A percentile compares a stretch with the other conserved stretches of the same genome.
Evolutionary conservation across 2,888 invertebrate genomes (phyloP).

Genomic region (Cylloceria caligata): DNA sequence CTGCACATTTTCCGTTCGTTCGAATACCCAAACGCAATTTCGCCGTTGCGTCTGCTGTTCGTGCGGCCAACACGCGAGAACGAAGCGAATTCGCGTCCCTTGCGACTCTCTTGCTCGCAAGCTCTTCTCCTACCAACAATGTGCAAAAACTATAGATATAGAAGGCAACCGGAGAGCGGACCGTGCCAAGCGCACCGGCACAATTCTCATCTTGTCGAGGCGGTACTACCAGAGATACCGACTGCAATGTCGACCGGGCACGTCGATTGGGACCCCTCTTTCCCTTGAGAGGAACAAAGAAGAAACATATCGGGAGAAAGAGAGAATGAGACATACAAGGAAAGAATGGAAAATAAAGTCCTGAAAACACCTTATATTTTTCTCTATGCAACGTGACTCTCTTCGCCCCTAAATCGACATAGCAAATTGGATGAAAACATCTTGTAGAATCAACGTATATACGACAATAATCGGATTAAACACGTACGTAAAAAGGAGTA

Average conservation of each 20-base stretch:
- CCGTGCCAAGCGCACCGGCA: constrained; percentile 29
- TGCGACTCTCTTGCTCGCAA: constrained; percentile 28
- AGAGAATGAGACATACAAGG: constrained; percentile 2
- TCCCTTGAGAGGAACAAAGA: constrained; percentile 6
- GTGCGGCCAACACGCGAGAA: background rate
- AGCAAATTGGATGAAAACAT: constrained; percentile 16
- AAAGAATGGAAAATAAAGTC: constrained; percentile 26
- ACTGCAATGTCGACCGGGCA: constrained; percentile 16
- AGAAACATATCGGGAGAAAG: constrained; percentile 3
- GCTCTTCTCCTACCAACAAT: background rate
- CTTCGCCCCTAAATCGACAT: constrained; percentile 4
- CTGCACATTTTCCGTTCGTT: constrained; percentile 34
- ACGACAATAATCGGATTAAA: background rate
- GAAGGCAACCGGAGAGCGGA: background rate
- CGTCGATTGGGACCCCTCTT: constrained; percentile 42
- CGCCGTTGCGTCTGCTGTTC: constrained; percentile 31
- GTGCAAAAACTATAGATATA: background rate
- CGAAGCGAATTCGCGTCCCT: constrained; percentile 32
- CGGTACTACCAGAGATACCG: constrained; percentile 35
- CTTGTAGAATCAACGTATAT: background rate
- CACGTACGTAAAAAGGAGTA: background rate
- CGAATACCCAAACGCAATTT: constrained; percentile 49
- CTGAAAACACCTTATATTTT: constrained; percentile 7
- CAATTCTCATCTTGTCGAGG: constrained; percentile 53
- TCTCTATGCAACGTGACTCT: background rate